Evolutionary conservation across 2,888 invertebrate species (phyloP).

Genomic region (Malacosoma neustria): DNA sequence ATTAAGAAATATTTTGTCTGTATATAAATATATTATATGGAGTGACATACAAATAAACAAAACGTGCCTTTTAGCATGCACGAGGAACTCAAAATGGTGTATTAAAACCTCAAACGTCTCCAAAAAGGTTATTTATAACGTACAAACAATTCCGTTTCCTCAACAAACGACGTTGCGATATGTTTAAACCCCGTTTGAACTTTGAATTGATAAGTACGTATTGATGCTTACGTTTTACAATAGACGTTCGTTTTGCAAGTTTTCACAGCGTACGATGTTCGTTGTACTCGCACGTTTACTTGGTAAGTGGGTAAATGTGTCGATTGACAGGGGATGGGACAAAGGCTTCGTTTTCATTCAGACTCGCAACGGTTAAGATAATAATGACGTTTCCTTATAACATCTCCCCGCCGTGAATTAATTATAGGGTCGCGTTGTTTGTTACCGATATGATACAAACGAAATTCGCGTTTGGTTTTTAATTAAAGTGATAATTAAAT

Average conservation of each 20-base stretch:
- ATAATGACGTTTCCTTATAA: conserved; percentile 44
- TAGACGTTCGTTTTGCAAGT: conserved; percentile 62
- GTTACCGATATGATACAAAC: not conserved
- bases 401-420: conserved; percentile 33
- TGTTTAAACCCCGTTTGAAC: conserved; percentile 68
- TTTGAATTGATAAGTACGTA: conserved; percentile 62
- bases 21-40: no score
- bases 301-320: conserved; percentile 70
- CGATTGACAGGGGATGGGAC: conserved; percentile 53
- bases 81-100: conserved; percentile 32
- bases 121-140: conserved; percentile 60
- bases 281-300: not conserved
- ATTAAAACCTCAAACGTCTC: conserved; percentile 40
- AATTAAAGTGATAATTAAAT: no score
- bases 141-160: conserved; percentile 52
- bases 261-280: conserved; percentile 54
- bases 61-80: not conserved
- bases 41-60: no score
- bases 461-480: not conserved
- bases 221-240: conserved; percentile 46
- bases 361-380: conserved; percentile 44
- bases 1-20: no score
- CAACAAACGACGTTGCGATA: conserved; percentile 61
- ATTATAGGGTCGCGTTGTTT: conserved; percentile 15
- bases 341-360: conserved; percentile 32